Evolutionary conservation across 2,797 vertebrate genomes (phyloP).

Genomic region (Helicolenus hilgendorfi): DNA sequence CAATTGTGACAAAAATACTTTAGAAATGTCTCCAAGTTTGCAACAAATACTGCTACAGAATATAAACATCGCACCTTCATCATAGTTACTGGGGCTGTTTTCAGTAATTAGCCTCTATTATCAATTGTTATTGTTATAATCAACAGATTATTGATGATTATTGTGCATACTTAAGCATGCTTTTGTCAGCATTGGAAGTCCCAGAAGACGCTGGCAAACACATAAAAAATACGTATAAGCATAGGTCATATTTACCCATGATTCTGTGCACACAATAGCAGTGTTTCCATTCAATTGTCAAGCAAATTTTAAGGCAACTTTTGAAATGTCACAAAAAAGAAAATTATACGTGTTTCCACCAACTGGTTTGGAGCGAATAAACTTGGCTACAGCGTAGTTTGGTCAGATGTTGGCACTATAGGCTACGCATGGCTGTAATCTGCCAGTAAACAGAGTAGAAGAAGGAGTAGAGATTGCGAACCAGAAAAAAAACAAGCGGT

Average conservation of each 20-base stretch:
- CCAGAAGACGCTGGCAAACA: slow-evolving; percentile 21
- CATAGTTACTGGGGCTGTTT: background rate
- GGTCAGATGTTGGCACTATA: no score
- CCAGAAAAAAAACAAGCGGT: background rate
- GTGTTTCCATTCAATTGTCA: no score
- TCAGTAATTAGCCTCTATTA: background rate
- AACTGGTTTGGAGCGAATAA: fast-evolving
- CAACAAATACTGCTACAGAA: background rate
- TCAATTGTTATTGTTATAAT: slow-evolving; percentile 3
- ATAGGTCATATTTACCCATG: slow-evolving; percentile 46
- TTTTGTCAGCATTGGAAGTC: slow-evolving; percentile 21
- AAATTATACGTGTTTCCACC: no score
- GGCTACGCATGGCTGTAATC: no score
- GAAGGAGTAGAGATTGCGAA: no score
- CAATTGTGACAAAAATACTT: background rate
- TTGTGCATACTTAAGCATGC: slow-evolving; percentile 12
- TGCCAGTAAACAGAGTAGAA: no score
- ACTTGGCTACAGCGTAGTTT: no score
- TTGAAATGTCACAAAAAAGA: no score
- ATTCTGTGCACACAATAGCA: slow-evolving; percentile 10
- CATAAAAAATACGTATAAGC: slow-evolving; percentile 29
- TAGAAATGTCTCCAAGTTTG: background rate
- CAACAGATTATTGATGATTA: slow-evolving; percentile 15
- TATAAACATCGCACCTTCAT: background rate
- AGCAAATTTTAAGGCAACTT: no score